Base-by-base conservation (phyloP, 2,113 vertebrate genomes). In the Pelobates fuscus region DNA sequence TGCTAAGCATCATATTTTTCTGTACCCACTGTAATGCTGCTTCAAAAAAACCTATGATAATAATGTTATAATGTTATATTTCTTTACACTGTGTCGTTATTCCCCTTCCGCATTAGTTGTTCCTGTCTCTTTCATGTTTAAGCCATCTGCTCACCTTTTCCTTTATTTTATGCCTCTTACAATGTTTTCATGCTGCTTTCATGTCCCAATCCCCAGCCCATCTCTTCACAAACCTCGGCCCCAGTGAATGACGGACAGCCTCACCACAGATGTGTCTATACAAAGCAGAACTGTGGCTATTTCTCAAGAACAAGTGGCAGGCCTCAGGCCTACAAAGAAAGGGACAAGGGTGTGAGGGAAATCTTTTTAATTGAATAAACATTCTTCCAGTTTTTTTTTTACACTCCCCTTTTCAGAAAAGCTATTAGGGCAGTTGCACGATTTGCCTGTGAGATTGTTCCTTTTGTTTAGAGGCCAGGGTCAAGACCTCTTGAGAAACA, bases 391-490 rank as follows among this genome's bases (percentile, higher is more conserved):
- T 43, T 63, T 26, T n/a, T 44, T 27, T 49, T 30, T 43, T 58
- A 32, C 26, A 43, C 14, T 37, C 27, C 29, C 30, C 59, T 61
- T 59, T 66, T 26, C 24, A 66, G 60, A 8, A 26, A 41, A 63
- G 55, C 46, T 74, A 27, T 74, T 66, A 20, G 59, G 69, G 59
- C 26, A 10, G 25, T 25, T 21, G 59, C 70, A 71, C n/a, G 43
- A 71, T 71, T 57, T 65, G 71, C 46, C 23, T 57, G 60, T 66
- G n/a, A 20, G 29, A 44, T 65, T 52, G 61, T 66, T 24, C 67
- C 62, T 57, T 66, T 74, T 64, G 61, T 74, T 21, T 63, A 52
- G 49, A 55, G 14, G 32, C 64, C 61, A 74, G 52, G 71, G 71
- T 74, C 71, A 74, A 74, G 11, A 46, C 52, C 62, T 66, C 62